These are phyloP conservation scores for Cladopsammia gracilis DNA, from an alignment of 64 coral and sea anemone genomes.

Conservation along the genomic window DNA sequence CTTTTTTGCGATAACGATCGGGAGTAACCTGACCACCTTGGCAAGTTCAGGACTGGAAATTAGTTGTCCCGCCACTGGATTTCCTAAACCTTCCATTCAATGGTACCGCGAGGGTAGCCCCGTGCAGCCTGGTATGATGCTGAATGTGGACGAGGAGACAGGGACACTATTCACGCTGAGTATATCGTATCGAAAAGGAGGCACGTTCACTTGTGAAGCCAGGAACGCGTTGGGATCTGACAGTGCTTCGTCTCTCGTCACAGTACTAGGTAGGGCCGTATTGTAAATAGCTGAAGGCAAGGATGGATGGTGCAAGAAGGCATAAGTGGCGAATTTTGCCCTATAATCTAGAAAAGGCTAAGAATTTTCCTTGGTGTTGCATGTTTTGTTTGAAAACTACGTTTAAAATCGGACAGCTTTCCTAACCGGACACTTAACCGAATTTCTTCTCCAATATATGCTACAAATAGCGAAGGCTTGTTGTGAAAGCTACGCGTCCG, in stretches of 20 bases:
- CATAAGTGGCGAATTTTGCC: too few relatives aligned
- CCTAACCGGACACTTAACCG: too few relatives aligned
- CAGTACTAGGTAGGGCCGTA: constrained; percentile 31
- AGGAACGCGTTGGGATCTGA: constrained; percentile 44
- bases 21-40: constrained; percentile 49
- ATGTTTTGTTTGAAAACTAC: too few relatives aligned
- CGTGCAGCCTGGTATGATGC: constrained; percentile 34
- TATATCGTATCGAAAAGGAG: constrained; percentile 42
- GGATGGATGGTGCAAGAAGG: too few relatives aligned
- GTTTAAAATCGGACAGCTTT: too few relatives aligned
- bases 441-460: too few relatives aligned
- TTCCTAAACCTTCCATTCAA: constrained; percentile 48
- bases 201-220: constrained; percentile 39
- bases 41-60: constrained; percentile 48
- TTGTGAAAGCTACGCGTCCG: too few relatives aligned
- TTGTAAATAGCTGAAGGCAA: too few relatives aligned
- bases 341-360: too few relatives aligned
- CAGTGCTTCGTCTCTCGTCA: constrained; percentile 28
- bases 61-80: constrained; percentile 54
- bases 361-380: too few relatives aligned
- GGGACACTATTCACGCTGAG: constrained; percentile 17
- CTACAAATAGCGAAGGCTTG: too few relatives aligned
- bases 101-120: constrained; percentile 39
- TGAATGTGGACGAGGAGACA: constrained; percentile 28
- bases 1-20: constrained; percentile 11